Evolutionary conservation across 2,888 invertebrate genomes (phyloP), one percentile per base, ranked within the genome.

Genomic region (Pyrrhia umbra): DNA sequence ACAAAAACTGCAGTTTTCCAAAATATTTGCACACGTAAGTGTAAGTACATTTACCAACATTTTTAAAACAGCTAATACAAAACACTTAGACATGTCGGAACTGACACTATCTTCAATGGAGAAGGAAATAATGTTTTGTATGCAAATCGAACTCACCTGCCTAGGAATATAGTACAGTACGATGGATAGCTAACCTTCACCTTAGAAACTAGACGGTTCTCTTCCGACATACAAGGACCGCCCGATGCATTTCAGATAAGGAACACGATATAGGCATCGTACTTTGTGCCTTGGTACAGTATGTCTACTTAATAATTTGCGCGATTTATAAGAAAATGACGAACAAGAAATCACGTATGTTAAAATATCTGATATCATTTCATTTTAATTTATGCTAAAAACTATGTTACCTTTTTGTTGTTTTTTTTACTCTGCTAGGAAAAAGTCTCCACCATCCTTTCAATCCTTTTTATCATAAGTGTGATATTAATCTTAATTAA

Each of bases 101-200:
- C 16, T 20, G 50, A 8, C 23, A 25, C 30, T 50, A 39, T 34
- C 30, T 25, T 8, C 18, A 30, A 30, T 5, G 27, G 43, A 37
- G 39, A 62, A 71, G 72, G 45, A 46, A 66, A 30, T 51, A 40
- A 46, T 71, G 65, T 46, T 46, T 63, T 46, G 13, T 64, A 71
- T 51, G 65, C 51, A 64, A 40, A 6, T 37, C 20, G 15, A 34
- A 51, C 20, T 16, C n/a, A 47, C 46, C 57, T 18, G 58, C 30
- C 58, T 67, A 47, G 57, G 47, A 67, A 74, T 57, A 27, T 34
- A 67, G 18, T 6, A 42, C n/a, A 37, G 13, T 6, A 18, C 21
- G 25, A 27, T 47, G 8, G 40, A 23, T 42, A 42, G 46, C 27
- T 57, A 57, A 55, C 75, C 75, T 68, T 75, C 60, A 59, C 76